Base-by-base conservation (phyloP, 2,113 vertebrate species). In the Leucopsar rothschildi region DNA sequence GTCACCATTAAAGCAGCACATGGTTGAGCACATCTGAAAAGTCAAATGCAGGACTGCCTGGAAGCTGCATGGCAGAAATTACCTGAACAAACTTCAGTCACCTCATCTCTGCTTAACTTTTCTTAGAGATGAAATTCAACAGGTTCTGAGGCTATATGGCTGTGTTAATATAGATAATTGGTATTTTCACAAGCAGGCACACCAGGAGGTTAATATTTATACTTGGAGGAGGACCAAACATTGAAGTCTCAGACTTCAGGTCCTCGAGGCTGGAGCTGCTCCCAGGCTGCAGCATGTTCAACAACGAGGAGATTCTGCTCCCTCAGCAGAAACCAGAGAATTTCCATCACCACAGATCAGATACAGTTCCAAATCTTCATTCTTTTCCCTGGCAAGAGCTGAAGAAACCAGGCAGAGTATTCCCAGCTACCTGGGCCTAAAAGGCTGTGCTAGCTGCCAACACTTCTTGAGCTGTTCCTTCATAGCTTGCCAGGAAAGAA, bases 321-420 rank as follows among this genome's bases (percentile, higher is more conserved):
- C 37, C 71, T 95, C 92, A 94, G 75, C 78, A 97, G 83, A 72
- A 91, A 68, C 56, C n/a, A 53, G 22, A 59, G 49, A 87, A 40
- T 53, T 60, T 81, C 35, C 52, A 82, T 18, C 50, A 44, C 65
- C 8, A 39, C 69, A 64, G 60, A 52, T 25, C 42, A 69, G n/a
- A 73, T 52, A 12, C 53, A 91, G 40, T 11, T 65, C 56, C 27
- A 71, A 91, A 71, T 56, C 57, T 56, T 93, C 45, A 39, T 90
- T 92, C 63, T 92, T 64, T 69, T 65, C 18, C 27, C 37, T 52
- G 86, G 66, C 90, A 94, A 79, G 64, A 89, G 75, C 37, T 53
- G 60, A 92, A 92, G 82, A 93, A 86, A 57, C n/a, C 70, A 59
- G 80, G 35, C 78, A 76, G 61, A 72, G 14, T 37, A 29, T 56